These are phyloP conservation scores for Pomatorhinus ruficollis DNA, from an alignment of 2,113 vertebrate species.

Conservation along the genomic window DNA sequence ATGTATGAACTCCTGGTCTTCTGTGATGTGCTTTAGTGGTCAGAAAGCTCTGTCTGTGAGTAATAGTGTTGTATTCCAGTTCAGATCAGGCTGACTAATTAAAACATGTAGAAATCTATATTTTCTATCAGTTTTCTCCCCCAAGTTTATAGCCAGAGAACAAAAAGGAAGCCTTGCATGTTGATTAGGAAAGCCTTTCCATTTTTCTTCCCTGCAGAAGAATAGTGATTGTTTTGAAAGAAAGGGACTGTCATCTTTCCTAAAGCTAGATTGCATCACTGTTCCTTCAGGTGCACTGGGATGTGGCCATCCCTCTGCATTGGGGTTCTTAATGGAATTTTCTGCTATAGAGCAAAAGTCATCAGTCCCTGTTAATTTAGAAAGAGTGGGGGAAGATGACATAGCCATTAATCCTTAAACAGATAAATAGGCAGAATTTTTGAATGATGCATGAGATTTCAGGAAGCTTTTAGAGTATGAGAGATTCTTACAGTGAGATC, in stretches of 20 bases:
- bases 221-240: neutral
- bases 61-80: neutral
- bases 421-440: conserved; percentile 23
- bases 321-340: neutral
- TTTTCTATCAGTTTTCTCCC: neutral
- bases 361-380: neutral
- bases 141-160: neutral
- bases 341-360: conserved; percentile 2
- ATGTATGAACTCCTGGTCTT: neutral
- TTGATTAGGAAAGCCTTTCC: neutral
- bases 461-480: neutral
- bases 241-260: neutral
- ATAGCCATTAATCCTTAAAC: conserved; percentile 17
- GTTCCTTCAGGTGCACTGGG: neutral
- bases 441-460: conserved; percentile 11
- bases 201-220: neutral
- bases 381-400: neutral
- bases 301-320: neutral
- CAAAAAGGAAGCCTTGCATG: neutral
- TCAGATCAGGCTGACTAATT: neutral
- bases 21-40: neutral
- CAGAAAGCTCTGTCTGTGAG: neutral
- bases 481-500: neutral
- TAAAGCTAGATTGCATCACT: neutral
- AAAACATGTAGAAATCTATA: neutral